phyloP scores from a whole-genome alignment of 2,113 vertebrate species.

The Calyptommatus sinebrachiatus region DNA sequence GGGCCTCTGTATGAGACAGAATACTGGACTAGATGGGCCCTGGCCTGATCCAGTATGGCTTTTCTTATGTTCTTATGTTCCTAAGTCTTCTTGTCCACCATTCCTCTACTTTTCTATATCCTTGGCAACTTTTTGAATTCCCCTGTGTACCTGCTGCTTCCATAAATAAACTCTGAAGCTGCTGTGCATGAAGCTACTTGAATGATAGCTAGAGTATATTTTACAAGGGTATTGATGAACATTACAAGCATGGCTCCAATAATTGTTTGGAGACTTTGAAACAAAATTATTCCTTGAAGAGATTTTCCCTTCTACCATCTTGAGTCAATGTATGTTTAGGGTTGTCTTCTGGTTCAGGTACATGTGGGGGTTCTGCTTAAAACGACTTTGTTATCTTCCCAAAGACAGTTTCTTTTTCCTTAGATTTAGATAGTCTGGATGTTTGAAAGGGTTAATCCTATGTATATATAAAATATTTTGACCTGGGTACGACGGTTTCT shows the following conservation, averaged over 20 bases:
- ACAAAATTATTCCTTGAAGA: not conserved
- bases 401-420: not conserved
- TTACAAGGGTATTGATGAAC: not conserved
- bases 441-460: not conserved
- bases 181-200: not conserved
- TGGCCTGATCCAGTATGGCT: too few relatives aligned
- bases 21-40: too few relatives aligned
- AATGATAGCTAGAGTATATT: not conserved
- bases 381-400: not conserved
- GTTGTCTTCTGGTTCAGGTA: not conserved
- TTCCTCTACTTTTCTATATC: not conserved
- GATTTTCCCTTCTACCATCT: not conserved
- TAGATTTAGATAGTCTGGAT: not conserved
- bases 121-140: not conserved
- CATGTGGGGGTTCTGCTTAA: not conserved
- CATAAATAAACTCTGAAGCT: not conserved
- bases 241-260: not conserved
- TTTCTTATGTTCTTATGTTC: too few relatives aligned
- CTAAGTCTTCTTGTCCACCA: too few relatives aligned
- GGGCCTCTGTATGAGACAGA: too few relatives aligned
- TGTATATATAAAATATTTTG: too few relatives aligned
- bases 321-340: not conserved
- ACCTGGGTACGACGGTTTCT: not conserved
- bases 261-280: not conserved
- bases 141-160: not conserved